Conservation (phyloP, 2,797 vertebrate genomes). For the Hyperoplus immaculatus region DNA sequence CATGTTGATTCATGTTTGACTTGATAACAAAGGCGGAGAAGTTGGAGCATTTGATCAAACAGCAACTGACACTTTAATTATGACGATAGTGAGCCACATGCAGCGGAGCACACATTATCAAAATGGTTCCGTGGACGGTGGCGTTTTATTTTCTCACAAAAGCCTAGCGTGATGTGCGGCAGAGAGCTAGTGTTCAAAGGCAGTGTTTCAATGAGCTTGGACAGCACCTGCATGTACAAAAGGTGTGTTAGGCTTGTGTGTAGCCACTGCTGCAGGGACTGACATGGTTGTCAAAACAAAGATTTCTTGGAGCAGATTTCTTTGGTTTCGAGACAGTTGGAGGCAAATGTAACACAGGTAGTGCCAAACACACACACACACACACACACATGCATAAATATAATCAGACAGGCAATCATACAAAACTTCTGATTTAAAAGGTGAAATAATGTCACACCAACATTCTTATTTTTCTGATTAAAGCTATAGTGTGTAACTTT, state of each 20-base stretch:
- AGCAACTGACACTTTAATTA: constrained; percentile 44
- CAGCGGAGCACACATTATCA: constrained; percentile 11
- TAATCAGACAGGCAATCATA: not conserved
- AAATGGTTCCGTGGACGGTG: constrained; percentile 11
- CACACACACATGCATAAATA: not conserved
- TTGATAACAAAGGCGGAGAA: constrained; percentile 10
- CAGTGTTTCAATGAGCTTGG: constrained; percentile 46
- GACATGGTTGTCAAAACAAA: constrained; percentile 60
- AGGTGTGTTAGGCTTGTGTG: constrained; percentile 34
- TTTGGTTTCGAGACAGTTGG: constrained; percentile 10
- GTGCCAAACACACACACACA: not conserved
- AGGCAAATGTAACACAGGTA: constrained; percentile 14
- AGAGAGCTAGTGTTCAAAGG: constrained; percentile 51
- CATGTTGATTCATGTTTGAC: constrained; percentile 20
- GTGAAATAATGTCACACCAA: not conserved
- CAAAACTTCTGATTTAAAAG: constrained; percentile 36
- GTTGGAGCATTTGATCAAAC: constrained; percentile 32
- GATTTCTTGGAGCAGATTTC: constrained; percentile 34
- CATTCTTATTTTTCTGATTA: not conserved
- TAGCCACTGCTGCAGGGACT: constrained; percentile 29
- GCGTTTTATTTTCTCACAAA: constrained; percentile 31
- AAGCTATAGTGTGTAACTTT: no score
- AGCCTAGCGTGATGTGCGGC: constrained; percentile 15
- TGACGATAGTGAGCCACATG: constrained; percentile 42
- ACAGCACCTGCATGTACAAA: constrained; percentile 44